Evolutionary conservation across 2,797 vertebrate genomes (phyloP).

Genomic region (Chaetophractus vellerosus): DNA sequence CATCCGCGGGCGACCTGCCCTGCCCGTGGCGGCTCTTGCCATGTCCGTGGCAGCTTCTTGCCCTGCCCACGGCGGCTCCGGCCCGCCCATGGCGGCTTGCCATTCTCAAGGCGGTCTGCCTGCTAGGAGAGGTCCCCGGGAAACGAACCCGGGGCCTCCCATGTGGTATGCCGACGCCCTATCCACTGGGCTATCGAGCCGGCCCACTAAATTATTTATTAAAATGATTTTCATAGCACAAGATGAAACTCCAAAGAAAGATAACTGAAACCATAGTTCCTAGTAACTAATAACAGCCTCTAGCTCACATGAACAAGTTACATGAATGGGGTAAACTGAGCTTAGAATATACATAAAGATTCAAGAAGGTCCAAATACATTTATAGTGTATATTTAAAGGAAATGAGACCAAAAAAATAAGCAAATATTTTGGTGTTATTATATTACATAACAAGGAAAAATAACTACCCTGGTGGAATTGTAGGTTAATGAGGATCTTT

Average conservation of each 20-base stretch:
- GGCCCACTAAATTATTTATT: slow-evolving; percentile 67
- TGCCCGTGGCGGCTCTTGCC: no score
- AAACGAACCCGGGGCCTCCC: no score
- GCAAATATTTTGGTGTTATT: slow-evolving; percentile 28
- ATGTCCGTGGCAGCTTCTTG: no score
- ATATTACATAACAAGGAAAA: slow-evolving; percentile 58
- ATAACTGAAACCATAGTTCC: slow-evolving; percentile 44
- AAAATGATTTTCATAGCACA: slow-evolving; percentile 62
- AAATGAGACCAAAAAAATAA: slow-evolving; percentile 62
- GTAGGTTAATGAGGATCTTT: slow-evolving; percentile 11
- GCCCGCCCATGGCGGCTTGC: no score
- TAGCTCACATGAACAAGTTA: slow-evolving; percentile 45
- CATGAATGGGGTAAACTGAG: slow-evolving; percentile 47
- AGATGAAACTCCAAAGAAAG: slow-evolving; percentile 56
- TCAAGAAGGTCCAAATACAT: slow-evolving; percentile 62
- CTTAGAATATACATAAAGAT: slow-evolving; percentile 55
- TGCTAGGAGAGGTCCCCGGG: no score
- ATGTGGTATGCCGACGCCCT: no score
- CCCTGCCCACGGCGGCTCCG: no score
- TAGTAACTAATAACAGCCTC: slow-evolving; percentile 38
- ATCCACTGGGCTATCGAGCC: no score
- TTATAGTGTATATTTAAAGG: neutral
- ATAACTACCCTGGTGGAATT: neutral
- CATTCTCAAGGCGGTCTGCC: no score
- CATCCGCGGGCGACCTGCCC: no score